phyloP scores from a whole-genome alignment of 2,797 vertebrate species.

The Catostomus latipinnis region DNA sequence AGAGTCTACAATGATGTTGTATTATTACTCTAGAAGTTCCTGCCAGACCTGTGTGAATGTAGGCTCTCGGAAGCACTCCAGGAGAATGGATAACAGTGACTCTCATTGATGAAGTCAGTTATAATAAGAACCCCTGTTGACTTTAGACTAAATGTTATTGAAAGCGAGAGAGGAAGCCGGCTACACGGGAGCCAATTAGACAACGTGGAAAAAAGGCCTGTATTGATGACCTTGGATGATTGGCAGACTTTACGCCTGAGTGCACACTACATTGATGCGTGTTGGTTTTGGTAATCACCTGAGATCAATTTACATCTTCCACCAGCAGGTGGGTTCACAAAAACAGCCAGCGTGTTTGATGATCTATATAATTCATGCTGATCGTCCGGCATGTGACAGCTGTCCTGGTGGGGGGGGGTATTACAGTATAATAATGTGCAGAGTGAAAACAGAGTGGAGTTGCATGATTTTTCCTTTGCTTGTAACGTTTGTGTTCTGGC shows the following conservation, averaged over 20 bases:
- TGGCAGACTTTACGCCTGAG: slow-evolving; percentile 69
- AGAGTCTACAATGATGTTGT: slow-evolving; percentile 23
- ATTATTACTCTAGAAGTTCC: slow-evolving; percentile 38
- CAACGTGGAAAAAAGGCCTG: slow-evolving; percentile 81
- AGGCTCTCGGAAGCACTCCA: slow-evolving; percentile 34
- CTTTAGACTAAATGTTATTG: slow-evolving; percentile 74
- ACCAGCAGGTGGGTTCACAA: slow-evolving; percentile 50
- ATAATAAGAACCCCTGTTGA: slow-evolving; percentile 76
- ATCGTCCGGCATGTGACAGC: slow-evolving; percentile 57
- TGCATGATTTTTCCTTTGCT: too few relatives aligned
- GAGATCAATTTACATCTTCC: slow-evolving; percentile 68
- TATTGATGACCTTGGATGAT: slow-evolving; percentile 79
- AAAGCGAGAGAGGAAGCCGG: slow-evolving; percentile 73
- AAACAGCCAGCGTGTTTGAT: slow-evolving; percentile 62
- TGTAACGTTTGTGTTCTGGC: too few relatives aligned
- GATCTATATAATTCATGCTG: slow-evolving; percentile 70
- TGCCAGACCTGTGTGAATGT: slow-evolving; percentile 4
- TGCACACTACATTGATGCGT: slow-evolving; percentile 31
- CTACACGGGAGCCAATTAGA: slow-evolving; percentile 83
- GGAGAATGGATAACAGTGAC: slow-evolving; percentile 70
- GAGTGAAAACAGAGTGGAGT: too few relatives aligned
- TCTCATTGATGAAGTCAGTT: slow-evolving; percentile 75
- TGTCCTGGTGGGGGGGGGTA: slow-evolving; percentile 52
- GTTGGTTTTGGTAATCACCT: slow-evolving; percentile 66
- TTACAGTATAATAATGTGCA: too few relatives aligned